Evolutionary conservation across 2,888 invertebrate genomes (phyloP), one percentile per base, ranked within the genome.

Genomic region (Hermaeophaga mercurialis): DNA sequence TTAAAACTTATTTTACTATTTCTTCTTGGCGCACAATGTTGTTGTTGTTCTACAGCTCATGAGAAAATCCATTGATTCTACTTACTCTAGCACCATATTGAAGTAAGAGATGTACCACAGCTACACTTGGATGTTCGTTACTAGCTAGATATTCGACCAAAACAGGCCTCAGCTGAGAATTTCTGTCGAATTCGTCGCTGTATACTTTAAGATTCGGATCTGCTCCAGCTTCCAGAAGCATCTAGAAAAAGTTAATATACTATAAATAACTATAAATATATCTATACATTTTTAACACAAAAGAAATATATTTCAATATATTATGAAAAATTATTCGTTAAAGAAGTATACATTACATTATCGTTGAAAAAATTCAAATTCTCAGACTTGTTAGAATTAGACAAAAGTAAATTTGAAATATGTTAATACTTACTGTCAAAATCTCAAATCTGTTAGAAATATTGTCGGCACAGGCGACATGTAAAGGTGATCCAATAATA

Each of bases 101-200:
- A 3, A 94, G 80, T 59, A 94, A 76, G 54, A 89, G 72, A 5
- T 84, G 79, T 0, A 94, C 84, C 6, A 93, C 82, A 12, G 84
- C 83, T 0, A 82, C 78, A 28, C 83, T 83, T 0, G 89, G 89
- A 41, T 84, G 83, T n/a, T 84, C 80, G 69, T 89, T 89, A 65
- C 88, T 88, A 1, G 89, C 87, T 9, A 94, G 80, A 74, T 93
- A 93, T 74, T 94, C 94, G 0, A 91, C 90, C 1, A 94, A 78
- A 0, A 91, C 89, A 0, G 92, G 89, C 46, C 90, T 81, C 12
- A 93, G 80, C 70, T 85, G 85, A 2, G 79, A 77, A 61, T 75
- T 76, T 0, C 87, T 84, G 1, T 88, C 86, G 36, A 87, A 87
- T n/a, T 87, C 85, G 50, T 89, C 88, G 66, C 85, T 87, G 70